phyloP scores from a whole-genome alignment of 1,140 invertebrate genomes.

The Hirudo medicinalis region DNA sequence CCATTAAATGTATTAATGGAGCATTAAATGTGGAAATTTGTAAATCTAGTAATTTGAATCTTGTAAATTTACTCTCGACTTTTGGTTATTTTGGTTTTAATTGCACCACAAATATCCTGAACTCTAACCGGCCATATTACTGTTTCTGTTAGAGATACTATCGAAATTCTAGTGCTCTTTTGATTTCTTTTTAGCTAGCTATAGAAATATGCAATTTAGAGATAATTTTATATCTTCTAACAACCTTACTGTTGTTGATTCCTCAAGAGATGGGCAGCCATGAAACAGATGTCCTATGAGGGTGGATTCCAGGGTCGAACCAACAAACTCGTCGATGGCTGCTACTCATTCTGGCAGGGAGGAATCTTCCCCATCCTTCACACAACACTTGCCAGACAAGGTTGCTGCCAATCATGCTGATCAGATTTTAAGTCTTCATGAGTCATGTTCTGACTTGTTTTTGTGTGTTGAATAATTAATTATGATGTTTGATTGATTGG shows the following conservation, averaged over 20 bases:
- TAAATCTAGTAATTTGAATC: not conserved
- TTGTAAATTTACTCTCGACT: not conserved
- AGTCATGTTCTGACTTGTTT: not conserved
- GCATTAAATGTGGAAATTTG: no score
- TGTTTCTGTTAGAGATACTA: no score
- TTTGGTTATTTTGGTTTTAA: not conserved
- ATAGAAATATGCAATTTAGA: not conserved
- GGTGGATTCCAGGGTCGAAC: slow-evolving; percentile 78
- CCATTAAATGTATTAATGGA: not conserved
- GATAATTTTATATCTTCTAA: no score
- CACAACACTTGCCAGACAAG: slow-evolving; percentile 32
- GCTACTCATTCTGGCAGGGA: slow-evolving; percentile 98
- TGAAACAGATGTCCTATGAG: slow-evolving; percentile 74
- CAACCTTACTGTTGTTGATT: not conserved
- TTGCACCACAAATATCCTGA: no score
- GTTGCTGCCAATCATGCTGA: slow-evolving; percentile 18
- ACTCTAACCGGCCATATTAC: no score
- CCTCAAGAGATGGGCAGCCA: slow-evolving; percentile 63
- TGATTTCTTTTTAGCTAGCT: no score
- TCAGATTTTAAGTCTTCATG: not conserved
- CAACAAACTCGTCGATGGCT: slow-evolving; percentile 94
- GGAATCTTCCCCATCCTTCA: slow-evolving; percentile 63
- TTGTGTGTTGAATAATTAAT: not conserved
- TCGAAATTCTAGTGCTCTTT: not conserved
- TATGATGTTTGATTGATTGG: no score